These are phyloP conservation scores for Hyphantria cunea DNA, from an alignment of 1,140 invertebrate genomes.

Conservation along the genomic window DNA sequence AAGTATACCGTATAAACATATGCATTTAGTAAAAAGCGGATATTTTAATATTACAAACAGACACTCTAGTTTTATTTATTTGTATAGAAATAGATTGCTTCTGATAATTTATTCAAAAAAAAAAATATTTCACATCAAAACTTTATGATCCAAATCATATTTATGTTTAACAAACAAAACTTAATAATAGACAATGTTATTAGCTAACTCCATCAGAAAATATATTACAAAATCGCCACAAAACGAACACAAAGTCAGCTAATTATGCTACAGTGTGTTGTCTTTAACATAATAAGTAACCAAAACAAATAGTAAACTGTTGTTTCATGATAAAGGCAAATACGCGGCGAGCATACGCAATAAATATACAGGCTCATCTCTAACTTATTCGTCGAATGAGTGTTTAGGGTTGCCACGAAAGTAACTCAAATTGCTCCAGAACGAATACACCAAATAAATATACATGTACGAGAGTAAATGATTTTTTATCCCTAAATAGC, in stretches of 20 bases:
- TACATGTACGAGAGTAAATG: too few species aligned
- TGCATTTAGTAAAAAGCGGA: too few species aligned
- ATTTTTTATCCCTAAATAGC: too few species aligned
- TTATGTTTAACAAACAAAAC: background rate
- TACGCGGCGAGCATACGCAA: slow-evolving; percentile 51
- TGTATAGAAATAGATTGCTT: too few species aligned
- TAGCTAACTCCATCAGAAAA: background rate
- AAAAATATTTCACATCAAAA: too few species aligned
- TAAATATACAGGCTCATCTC: slow-evolving; percentile 66
- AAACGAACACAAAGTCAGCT: slow-evolving; percentile 21
- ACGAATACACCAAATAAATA: too few species aligned
- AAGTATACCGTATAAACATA: too few species aligned
- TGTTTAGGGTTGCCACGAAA: slow-evolving; percentile 10
- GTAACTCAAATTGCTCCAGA: background rate
- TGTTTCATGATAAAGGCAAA: slow-evolving; percentile 59
- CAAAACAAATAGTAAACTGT: slow-evolving; percentile 46
- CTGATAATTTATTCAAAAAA: too few species aligned
- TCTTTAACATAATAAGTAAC: slow-evolving; percentile 37
- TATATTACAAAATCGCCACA: background rate
- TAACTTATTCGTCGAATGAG: slow-evolving; percentile 55
- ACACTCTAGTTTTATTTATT: too few species aligned
- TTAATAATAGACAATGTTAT: background rate
- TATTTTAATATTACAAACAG: too few species aligned
- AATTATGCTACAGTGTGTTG: slow-evolving; percentile 8
- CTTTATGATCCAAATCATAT: background rate